Evolutionary conservation across 2,888 invertebrate genomes (phyloP).

Genomic region (Anodontia alba): DNA sequence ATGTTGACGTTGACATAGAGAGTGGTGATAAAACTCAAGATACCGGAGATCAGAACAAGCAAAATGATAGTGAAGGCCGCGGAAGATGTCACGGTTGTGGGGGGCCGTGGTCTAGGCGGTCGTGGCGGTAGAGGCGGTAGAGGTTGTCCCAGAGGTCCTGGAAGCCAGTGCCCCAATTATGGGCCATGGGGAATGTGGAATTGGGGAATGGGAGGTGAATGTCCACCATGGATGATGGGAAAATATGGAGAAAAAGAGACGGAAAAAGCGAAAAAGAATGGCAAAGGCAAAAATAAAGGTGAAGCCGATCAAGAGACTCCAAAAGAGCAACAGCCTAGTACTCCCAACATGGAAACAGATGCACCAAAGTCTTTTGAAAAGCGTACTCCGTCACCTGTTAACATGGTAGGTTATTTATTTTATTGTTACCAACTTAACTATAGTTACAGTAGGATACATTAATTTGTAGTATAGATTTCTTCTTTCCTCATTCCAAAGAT

Average conservation of each 20-base stretch:
- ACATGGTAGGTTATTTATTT: not conserved
- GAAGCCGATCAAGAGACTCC: constrained; percentile 4
- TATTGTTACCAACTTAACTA: too few relatives aligned
- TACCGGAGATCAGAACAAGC: constrained; percentile 20
- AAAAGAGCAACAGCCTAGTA: not conserved
- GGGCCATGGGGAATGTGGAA: constrained; percentile 53
- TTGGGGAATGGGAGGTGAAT: constrained; percentile 11
- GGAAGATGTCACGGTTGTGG: constrained; percentile 34
- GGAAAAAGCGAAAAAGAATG: not conserved
- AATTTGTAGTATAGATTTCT: too few relatives aligned
- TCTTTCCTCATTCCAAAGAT: too few relatives aligned
- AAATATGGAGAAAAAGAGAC: constrained; percentile 11
- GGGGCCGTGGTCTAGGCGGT: constrained; percentile 27
- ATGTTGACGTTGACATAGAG: constrained; percentile 84
- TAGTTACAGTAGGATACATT: too few relatives aligned
- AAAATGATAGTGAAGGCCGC: constrained; percentile 41
- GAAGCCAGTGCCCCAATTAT: constrained; percentile 24
- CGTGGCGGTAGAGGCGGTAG: constrained; percentile 35
- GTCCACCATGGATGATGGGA: not conserved
- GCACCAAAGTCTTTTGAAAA: not conserved
- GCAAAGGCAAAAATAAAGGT: not conserved
- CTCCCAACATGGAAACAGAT: constrained; percentile 15
- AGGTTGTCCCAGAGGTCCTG: constrained; percentile 28
- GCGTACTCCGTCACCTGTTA: constrained; percentile 6
- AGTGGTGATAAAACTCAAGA: constrained; percentile 37